Base-by-base conservation (phyloP, 2,797 vertebrate genomes). In the Enteromius trimaculatus region DNA sequence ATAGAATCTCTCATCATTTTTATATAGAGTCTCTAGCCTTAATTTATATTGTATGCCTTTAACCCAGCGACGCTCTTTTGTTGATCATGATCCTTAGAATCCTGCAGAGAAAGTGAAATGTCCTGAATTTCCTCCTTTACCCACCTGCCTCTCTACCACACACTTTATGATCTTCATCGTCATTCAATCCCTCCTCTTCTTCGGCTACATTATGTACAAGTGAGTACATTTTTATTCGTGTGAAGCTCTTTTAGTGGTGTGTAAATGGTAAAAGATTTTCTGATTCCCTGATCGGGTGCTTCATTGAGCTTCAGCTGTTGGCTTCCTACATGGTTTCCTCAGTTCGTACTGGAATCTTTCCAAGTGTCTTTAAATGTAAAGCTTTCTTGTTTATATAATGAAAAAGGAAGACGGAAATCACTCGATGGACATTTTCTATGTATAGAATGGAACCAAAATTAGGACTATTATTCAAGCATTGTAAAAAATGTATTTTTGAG, bases 121-220 rank as follows among this genome's bases (percentile, higher is more conserved):
- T 84, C 98, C 98, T 0, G 97, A 99, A 47, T 23, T 94, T 3
- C 97, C 97, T 1, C 91, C 96, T 0, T 92, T 96, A 90, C 96
- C 97, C 0, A 93, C 96, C 0, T 99, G 98, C 88, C 92, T 99
- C 77, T 97, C 97, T 65, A 97, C 96, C 0, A 16, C 95, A 58
- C 97, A 99, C 90, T 99, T 99, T 81, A 80, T 95, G 34, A 26
- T 98, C 84, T 97, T 99, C 83, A 93, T 98, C 19, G 94, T 94
- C 0, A 68, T 96, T 84, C 98, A 99, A 82, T 97, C 96, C 0
- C 90, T 99, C 85, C 90, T 99, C 31, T 97, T 99, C 92, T 91
- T 98, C 86, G 96, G 95, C 87, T 99, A 99, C 88, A 88, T 98
- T 91, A 95, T 98, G 96, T 99, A 98, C 91, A 97, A 96, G 98